Evolutionary conservation across 2,888 invertebrate species (phyloP), one percentile per base, ranked within the genome.

Genomic region (Congeria kusceri): DNA sequence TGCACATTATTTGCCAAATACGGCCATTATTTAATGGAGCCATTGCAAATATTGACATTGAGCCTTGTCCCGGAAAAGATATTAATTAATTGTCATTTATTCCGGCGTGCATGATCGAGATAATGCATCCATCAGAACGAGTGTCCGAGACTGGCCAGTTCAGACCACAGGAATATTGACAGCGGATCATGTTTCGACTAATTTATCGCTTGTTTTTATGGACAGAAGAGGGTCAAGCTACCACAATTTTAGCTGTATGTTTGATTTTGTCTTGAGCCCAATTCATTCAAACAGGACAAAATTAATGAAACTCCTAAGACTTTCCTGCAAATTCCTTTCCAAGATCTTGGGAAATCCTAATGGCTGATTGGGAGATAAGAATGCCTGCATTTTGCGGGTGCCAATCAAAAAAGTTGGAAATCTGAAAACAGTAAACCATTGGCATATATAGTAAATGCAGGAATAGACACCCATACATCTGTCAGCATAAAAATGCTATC

Each of bases 1-100:
- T 53, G 53, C 25, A 25, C 20, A 18, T 20, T 25, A 63, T 63
- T 46, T 11, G 3, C 74, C 67, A 61, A 62, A 74, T 74, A 74
- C 46, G 66, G 74, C 53, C 47, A 62, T 47, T 27, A 63, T 66
- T 20, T 25, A 49, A 20, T 28, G 28, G n/a, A 64, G 5, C 57
- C 25, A 57, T 49, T 27, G 29, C 71, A 72, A 72, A 72, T 72
- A 72, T 72, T 72, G 57, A 72, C 64, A 57, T 63, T 64, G 46
- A 29, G 23, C 23, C 32, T n/a, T 5, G 46, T 25, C 44, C 64
- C 64, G 28, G 63, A 61, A 62, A 65, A 27, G 46, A 47, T 57
- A 78, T 78, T 78, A 78, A 78, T 78, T 73, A 78, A 73, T 73
- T 68, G 67, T 68, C 77, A 65, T 78, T 78, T 78, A 78, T 73